Evolutionary conservation across 2,797 vertebrate species (phyloP), one percentile per base, ranked within the genome.

Genomic region (Triplophysa bombifrons): DNA sequence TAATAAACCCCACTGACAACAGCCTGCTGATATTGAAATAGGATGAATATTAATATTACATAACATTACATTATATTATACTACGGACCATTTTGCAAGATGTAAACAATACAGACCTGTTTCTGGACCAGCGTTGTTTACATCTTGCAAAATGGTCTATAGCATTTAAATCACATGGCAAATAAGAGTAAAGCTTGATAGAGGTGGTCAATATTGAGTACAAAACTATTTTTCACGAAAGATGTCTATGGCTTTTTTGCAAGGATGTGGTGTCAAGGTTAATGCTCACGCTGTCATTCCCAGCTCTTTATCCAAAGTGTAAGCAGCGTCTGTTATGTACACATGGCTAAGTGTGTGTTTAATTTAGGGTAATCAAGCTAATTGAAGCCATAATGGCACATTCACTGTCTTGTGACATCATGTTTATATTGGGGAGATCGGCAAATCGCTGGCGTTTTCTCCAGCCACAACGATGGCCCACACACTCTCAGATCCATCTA

Each of bases 391-490:
- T 55, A 60, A 86, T 58, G 82, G 73, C 44, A 72, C 73, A 63
- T 72, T 73, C 83, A 72, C 80, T 85, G 56, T 88, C 82, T 68
- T 85, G 83, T 86, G 88, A 90, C 88, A 84, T 85, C 4, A 5
- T 92, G 88, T 92, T 92, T 92, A 92, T 83, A 84, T 87, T 89
- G 69, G 68, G 71, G 76, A 90, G 82, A 92, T 91, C 88, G 88
- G 67, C 60, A 66, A 79, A 85, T 75, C 84, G 82, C 82, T 79
- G 86, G 82, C 80, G 83, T 76, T 83, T 83, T 86, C 82, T 84
- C 72, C 84, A 78, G 84, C 72, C 82, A 79, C 84, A 82, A 60
- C 82, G 72, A 53, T 78, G 85, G 88, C 86, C 88, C 85, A 87
- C 84, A 88, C 82, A 76, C 76, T 67, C 68, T 53, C 74, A 20